Evolutionary conservation across 2,113 vertebrate genomes (phyloP), one percentile per base, ranked within the genome.

Genomic region (Trogon surrucura): DNA sequence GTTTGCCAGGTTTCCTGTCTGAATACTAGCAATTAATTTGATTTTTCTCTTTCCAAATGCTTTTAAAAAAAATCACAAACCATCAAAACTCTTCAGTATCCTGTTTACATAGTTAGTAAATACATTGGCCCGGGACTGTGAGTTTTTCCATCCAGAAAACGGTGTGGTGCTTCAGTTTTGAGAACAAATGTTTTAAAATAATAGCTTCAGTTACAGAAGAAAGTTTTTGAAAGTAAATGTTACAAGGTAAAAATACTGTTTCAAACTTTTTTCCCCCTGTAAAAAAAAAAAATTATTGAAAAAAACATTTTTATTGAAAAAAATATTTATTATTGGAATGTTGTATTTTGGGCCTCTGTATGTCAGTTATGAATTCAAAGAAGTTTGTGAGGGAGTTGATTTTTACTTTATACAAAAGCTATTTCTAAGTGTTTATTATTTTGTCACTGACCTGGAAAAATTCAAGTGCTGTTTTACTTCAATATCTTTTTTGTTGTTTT

Each of bases 381-480:
- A 19, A 30, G 12, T 77, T 6, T 3, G 8, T 1, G 4, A 3
- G 1, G 4, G 4, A 1, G 22, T 25, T 61, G 17, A 29, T 10
- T 65, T 51, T 19, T 16, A 23, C 8, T 29, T 56, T 29, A n/a
- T 44, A 7, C 13, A 30, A 57, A 73, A 66, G 0, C 5, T 51
- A 13, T 9, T 89, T 74, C 8, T 7, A 81, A 47, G 34, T 48
- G 1, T 23, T 69, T 29, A 27, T 11, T 16, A 19, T 62, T 94
- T 50, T 45, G 2, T 79, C 0, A 0, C 23, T 48, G 7, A 29
- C 9, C 19, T 91, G 47, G 23, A 60, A 65, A 72, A 75, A 30
- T 29, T 13, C 13, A 47, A 16, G 17, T 58, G 10, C 22, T 65
- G 21, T 29, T 80, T 77, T 65, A 16, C 13, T 56, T 88, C 47